These are phyloP conservation scores for Parotocinclus haroldoi DNA, from an alignment of 2,797 vertebrate genomes.

Conservation along the genomic window DNA sequence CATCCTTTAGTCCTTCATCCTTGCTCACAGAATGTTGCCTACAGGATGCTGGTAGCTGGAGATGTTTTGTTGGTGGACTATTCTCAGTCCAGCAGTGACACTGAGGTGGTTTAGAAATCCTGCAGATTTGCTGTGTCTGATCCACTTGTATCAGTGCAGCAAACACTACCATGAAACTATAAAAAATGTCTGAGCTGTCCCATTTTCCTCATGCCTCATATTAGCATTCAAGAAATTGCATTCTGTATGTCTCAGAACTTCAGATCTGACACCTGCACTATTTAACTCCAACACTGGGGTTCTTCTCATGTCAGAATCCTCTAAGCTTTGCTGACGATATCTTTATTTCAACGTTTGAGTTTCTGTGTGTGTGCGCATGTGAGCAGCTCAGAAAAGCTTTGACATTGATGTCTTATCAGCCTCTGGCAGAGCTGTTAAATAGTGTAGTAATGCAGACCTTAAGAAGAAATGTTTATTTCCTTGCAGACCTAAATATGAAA, in stretches of 20 bases:
- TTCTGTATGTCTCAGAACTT: conserved; percentile 23
- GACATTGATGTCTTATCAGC: conserved; percentile 54
- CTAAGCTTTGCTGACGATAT: conserved; percentile 29
- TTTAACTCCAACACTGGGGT: conserved; percentile 31
- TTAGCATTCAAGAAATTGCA: conserved; percentile 42
- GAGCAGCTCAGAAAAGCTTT: conserved; percentile 22
- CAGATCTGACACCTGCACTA: conserved; percentile 24
- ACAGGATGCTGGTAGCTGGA: too few relatives aligned
- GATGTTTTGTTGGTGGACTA: too few relatives aligned
- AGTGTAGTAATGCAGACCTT: conserved; percentile 42
- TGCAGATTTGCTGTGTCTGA: too few relatives aligned
- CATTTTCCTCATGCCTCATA: conserved; percentile 14
- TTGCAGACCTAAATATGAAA: conserved; percentile 39
- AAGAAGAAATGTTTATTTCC: conserved; percentile 41
- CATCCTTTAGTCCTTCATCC: too few relatives aligned
- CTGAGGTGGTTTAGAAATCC: too few relatives aligned
- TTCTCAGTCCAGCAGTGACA: too few relatives aligned
- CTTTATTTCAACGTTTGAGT: conserved; percentile 30
- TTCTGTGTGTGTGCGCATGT: conserved; percentile 24
- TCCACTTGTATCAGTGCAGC: too few relatives aligned
- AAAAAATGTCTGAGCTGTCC: too few relatives aligned
- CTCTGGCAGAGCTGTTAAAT: conserved; percentile 37
- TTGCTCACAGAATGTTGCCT: too few relatives aligned
- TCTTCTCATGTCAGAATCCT: conserved; percentile 36
- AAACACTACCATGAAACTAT: too few relatives aligned